Evolutionary conservation across 2,113 vertebrate genomes (phyloP), one percentile per base, ranked within the genome.

Genomic region (Plectropomus leopardus): DNA sequence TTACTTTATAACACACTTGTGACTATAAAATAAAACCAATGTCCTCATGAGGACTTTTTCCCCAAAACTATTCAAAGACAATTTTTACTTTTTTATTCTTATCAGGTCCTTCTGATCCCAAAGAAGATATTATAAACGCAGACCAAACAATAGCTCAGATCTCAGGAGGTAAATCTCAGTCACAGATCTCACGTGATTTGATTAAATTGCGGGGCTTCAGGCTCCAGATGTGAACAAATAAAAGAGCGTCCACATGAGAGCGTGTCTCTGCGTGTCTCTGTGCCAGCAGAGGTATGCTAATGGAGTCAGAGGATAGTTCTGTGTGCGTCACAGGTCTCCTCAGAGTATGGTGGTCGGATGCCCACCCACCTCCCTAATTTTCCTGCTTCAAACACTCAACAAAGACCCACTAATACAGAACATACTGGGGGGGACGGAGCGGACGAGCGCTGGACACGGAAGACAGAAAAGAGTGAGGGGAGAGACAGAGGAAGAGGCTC

Each of bases 321-420:
- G 73, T 84, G 84, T 90, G 91, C 86, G 80, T 90, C 90, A 90
- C 74, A 73, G 77, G 42, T 71, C 80, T 88, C 88, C 75, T 81
- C 69, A 32, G 75, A 86, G 78, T 42, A 34, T 28, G 79, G 69
- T 66, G 84, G 79, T 85, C 42, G 40, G 70, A 69, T 68, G 85
- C 81, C 79, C 82, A 79, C 73, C 69, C 83, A 89, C 68, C 85
- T 80, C 54, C 68, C 48, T 42, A 1, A 82, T 69, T 71, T 79
- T 78, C 61, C 36, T 76, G 53, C 80, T 86, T 88, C 78, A 75
- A 88, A 89, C 88, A 81, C 75, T 79, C 84, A 70, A 81, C 86
- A 88, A 60, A 86, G 75, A 80, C 65, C 76, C 75, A 67, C 89
- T 94, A 94, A 95, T 90, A 90, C 78, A 85, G 89, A 95, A 92